These are phyloP conservation scores for Chaetorhynchus papuensis DNA, from an alignment of 2,113 vertebrate genomes.

Conservation along the genomic window DNA sequence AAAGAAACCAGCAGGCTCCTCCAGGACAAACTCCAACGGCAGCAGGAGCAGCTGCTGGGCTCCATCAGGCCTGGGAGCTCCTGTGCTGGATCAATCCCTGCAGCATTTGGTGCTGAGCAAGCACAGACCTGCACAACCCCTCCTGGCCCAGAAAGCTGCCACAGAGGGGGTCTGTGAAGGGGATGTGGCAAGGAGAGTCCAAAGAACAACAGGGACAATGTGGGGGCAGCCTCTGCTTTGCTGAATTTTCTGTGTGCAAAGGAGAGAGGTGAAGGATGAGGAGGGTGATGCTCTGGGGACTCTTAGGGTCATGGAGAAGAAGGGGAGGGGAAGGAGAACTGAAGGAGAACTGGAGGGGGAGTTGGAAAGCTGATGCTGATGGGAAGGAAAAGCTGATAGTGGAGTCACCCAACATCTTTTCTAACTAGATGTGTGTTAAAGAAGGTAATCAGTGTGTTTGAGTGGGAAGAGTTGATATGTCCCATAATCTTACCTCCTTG, in stretches of 20 bases:
- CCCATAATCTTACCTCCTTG: background rate
- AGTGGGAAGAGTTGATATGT: background rate
- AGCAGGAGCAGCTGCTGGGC: background rate
- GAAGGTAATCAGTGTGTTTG: background rate
- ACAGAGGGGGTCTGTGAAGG: background rate
- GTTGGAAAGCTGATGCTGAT: background rate
- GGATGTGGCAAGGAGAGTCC: fast-evolving
- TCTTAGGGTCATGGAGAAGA: background rate
- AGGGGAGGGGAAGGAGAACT: background rate
- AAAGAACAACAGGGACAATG: fast-evolving
- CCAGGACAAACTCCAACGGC: background rate
- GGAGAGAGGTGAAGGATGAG: background rate
- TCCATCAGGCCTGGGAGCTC: background rate
- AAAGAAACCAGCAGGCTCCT: background rate
- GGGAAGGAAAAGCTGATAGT: background rate
- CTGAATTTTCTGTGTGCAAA: background rate
- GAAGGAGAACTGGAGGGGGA: background rate
- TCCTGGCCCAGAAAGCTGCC: background rate
- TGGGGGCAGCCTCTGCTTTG: background rate
- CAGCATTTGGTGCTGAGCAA: background rate
- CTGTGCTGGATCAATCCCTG: background rate
- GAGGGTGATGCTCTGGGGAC: background rate
- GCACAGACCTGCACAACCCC: background rate
- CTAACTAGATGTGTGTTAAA: background rate
- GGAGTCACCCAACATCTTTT: background rate